These are phyloP conservation scores for Lycaon pictus DNA, from an alignment of 2,113 vertebrate genomes.

Conservation along the genomic window DNA sequence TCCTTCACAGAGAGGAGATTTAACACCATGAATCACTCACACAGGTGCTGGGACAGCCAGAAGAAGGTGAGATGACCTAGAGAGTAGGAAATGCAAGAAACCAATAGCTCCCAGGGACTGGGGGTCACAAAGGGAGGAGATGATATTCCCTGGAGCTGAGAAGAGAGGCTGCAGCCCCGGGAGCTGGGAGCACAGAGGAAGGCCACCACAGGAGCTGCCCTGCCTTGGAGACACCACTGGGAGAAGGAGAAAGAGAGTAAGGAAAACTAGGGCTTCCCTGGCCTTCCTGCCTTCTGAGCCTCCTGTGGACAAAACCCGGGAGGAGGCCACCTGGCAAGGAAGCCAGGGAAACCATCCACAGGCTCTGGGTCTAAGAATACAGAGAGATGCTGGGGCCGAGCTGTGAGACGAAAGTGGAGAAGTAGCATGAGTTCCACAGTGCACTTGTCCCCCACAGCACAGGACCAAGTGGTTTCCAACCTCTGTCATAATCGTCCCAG, in stretches of 20 bases:
- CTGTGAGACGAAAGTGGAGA: neutral
- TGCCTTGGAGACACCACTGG: neutral
- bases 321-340: neutral
- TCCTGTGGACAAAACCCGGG: neutral
- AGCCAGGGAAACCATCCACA: neutral
- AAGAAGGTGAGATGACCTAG: neutral
- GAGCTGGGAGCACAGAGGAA: neutral
- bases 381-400: fast-evolving
- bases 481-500: neutral
- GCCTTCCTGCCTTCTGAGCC: fast-evolving
- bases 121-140: neutral
- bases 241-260: neutral
- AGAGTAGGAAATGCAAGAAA: neutral
- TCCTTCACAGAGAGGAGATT: neutral
- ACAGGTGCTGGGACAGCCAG: too few species aligned
- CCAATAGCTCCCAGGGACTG: neutral
- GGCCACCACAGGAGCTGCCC: neutral
- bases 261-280: neutral
- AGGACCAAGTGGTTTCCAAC: fast-evolving
- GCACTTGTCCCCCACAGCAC: neutral
- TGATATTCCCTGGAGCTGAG: neutral
- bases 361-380: neutral
- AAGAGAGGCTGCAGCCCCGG: neutral
- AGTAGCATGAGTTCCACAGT: fast-evolving
- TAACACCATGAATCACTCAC: too few species aligned